These are phyloP conservation scores for Oligia latruncula DNA, from an alignment of 2,888 invertebrate species.

Conservation along the genomic window DNA sequence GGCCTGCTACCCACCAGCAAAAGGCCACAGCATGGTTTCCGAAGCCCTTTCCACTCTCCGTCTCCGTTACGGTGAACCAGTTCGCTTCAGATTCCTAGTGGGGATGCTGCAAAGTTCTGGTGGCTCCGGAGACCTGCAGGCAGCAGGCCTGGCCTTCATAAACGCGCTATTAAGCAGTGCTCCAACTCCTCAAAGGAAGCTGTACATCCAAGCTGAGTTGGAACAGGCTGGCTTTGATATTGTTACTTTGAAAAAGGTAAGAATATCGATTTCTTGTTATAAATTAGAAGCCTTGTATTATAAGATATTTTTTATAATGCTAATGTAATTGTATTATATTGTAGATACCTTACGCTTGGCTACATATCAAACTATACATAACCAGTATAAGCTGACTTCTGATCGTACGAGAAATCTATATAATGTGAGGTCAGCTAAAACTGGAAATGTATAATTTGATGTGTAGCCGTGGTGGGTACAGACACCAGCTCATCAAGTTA, in stretches of 20 bases:
- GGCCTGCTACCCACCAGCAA: constrained; percentile 93
- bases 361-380: no score
- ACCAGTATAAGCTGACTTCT: no score
- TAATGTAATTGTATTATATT: no score
- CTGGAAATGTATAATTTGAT: no score
- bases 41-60: constrained; percentile 97
- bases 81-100: constrained; percentile 96
- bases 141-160: constrained; percentile 95
- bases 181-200: constrained; percentile 93
- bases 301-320: no score
- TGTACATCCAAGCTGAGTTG: constrained; percentile 96
- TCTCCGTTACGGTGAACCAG: constrained; percentile 97
- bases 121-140: constrained; percentile 93
- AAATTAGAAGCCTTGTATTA: neutral
- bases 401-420: no score
- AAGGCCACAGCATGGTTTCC: constrained; percentile 96
- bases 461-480: no score
- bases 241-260: constrained; percentile 90
- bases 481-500: no score
- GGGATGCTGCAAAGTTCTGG: constrained; percentile 96
- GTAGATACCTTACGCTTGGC: no score
- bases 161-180: constrained; percentile 95
- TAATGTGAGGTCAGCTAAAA: no score
- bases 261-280: neutral
- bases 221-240: constrained; percentile 95